Evolutionary conservation across 2,113 vertebrate species (phyloP).

Genomic region (Gallinago media): DNA sequence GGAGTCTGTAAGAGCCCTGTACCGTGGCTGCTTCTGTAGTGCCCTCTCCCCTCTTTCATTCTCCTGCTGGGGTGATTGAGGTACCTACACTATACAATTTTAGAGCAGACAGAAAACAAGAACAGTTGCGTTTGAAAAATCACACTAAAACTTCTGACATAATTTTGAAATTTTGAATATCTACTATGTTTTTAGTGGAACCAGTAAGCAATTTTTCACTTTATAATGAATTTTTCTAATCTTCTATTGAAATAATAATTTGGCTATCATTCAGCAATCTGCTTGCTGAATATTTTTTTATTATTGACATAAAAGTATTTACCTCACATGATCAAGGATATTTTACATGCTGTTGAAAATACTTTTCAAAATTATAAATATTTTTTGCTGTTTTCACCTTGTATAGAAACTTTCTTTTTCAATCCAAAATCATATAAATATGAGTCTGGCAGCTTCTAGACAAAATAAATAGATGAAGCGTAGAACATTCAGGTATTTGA

Average conservation of each 20-base stretch:
- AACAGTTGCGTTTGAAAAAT: background rate
- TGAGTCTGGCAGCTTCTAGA: background rate
- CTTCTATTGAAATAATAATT: background rate
- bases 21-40: background rate
- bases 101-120: background rate
- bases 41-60: background rate
- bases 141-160: accelerated
- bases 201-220: background rate
- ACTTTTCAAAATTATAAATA: background rate
- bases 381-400: background rate
- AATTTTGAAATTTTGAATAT: background rate
- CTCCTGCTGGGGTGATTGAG: background rate
- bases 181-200: background rate
- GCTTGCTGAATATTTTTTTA: background rate
- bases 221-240: background rate
- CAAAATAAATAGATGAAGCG: background rate
- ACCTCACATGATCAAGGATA: background rate
- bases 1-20: background rate
- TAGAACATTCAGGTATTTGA: background rate
- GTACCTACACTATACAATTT: accelerated
- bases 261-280: background rate
- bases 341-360: background rate
- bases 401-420: background rate
- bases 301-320: background rate
- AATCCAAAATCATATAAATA: background rate